phyloP scores from a whole-genome alignment of 2,888 invertebrate species.

The Drosophila quinaria region DNA sequence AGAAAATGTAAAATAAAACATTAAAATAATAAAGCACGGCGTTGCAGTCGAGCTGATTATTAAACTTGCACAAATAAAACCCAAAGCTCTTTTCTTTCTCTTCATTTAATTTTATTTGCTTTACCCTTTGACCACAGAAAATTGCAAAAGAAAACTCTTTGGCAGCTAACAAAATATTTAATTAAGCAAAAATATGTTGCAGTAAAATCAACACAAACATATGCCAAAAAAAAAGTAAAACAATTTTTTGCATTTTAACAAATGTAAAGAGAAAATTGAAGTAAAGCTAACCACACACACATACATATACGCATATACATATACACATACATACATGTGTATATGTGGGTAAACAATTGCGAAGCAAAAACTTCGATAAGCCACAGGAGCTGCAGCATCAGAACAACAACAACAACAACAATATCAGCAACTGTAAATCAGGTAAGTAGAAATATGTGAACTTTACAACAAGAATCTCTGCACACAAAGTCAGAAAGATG shows the following conservation, averaged over 20 bases:
- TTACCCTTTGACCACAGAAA: conserved; percentile 20
- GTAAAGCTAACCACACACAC: conserved; percentile 34
- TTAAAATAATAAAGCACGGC: conserved; percentile 24
- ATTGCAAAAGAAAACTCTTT: conserved; percentile 43
- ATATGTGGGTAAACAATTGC: conserved; percentile 17
- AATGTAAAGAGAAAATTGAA: conserved; percentile 26
- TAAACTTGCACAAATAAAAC: conserved; percentile 40
- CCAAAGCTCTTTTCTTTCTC: conserved; percentile 1
- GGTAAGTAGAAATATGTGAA: conserved; percentile 48
- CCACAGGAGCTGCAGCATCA: conserved; percentile 13
- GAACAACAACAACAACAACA: conserved; percentile 20
- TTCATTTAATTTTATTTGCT: conserved; percentile 10
- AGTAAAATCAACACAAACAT: conserved; percentile 53
- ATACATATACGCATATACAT: conserved; percentile 3
- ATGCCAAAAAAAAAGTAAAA: conserved; percentile 11
- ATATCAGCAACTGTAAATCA: conserved; percentile 39
- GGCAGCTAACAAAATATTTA: conserved; percentile 68
- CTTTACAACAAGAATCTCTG: conserved; percentile 56
- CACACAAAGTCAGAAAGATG: conserved; percentile 38
- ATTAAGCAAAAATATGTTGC: conserved; percentile 75
- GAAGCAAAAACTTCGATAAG: conserved; percentile 39
- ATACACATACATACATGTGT: neutral
- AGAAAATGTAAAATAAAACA: too few species aligned
- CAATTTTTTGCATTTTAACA: conserved; percentile 35
- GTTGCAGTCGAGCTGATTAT: conserved; percentile 47